Evolutionary conservation across 2,113 vertebrate species (phyloP).

Genomic region (Oncorhynchus kisutch): DNA sequence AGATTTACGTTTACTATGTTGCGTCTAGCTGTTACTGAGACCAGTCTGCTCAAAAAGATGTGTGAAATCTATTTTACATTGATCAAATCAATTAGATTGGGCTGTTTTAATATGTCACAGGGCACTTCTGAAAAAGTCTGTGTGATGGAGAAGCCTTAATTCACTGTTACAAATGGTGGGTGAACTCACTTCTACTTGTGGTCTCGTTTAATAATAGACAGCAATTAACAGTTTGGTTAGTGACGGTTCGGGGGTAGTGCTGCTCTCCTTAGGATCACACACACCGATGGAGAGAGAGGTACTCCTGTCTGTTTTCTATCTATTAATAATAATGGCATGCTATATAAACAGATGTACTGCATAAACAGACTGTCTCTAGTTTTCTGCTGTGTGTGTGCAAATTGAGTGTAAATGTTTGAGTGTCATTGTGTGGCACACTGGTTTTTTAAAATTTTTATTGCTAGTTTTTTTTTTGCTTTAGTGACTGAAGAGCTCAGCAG

Average conservation of each 20-base stretch:
- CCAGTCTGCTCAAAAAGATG: neutral
- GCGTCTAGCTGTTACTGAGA: too few species aligned
- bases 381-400: too few species aligned
- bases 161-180: neutral
- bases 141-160: neutral
- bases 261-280: neutral
- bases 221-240: constrained; percentile 46
- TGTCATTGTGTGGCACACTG: neutral
- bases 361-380: too few species aligned
- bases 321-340: neutral
- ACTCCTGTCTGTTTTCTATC: too few species aligned
- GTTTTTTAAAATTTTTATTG: neutral
- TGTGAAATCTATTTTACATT: neutral
- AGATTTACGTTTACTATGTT: too few species aligned
- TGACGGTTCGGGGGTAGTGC: constrained; percentile 22
- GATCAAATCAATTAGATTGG: neutral
- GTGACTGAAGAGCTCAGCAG: too few species aligned
- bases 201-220: constrained; percentile 49
- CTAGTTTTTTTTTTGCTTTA: too few species aligned
- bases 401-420: too few species aligned
- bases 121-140: neutral
- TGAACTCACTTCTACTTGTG: constrained; percentile 19
- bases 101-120: neutral
- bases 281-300: neutral
- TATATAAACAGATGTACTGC: too few species aligned